Evolutionary conservation across 2,888 invertebrate genomes (phyloP).

Genomic region (Atethmia centrago): DNA sequence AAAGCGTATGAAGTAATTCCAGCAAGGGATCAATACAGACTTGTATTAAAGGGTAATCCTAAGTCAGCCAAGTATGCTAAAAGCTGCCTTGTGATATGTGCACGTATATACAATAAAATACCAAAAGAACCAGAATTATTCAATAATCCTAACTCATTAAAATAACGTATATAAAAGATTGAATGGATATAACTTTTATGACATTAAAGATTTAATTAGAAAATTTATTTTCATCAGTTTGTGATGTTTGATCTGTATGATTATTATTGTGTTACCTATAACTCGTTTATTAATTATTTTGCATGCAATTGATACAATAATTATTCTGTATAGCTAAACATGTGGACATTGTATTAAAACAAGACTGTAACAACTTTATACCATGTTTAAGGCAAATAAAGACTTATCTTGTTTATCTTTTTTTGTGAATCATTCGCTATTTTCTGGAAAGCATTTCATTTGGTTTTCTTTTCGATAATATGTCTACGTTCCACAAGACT

Average conservation of each 20-base stretch:
- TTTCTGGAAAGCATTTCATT: conserved; percentile 31
- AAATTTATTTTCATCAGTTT: no score
- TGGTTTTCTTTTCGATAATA: conserved; percentile 2
- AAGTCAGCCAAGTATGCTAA: not conserved
- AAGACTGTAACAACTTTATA: not conserved
- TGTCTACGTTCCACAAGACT: not conserved
- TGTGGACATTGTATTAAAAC: no score
- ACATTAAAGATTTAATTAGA: not conserved
- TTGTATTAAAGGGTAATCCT: not conserved
- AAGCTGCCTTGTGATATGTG: not conserved
- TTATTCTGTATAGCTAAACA: no score
- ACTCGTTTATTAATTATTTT: not conserved
- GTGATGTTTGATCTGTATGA: not conserved
- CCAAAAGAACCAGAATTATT: not conserved
- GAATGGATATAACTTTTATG: not conserved
- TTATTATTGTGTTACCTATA: not conserved
- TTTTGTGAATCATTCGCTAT: conserved; percentile 32
- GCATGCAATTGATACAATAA: not conserved
- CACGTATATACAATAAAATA: no score
- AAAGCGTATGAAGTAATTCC: not conserved
- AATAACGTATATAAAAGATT: not conserved
- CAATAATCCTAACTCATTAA: not conserved
- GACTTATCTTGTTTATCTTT: not conserved
- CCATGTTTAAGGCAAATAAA: not conserved
- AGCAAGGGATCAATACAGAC: not conserved